A percentile compares a stretch with the other conserved stretches of the same genome.
phyloP scores from a whole-genome alignment of 53 echinoderm and acorn worm species.

The Mesocentrotus franciscanus region DNA sequence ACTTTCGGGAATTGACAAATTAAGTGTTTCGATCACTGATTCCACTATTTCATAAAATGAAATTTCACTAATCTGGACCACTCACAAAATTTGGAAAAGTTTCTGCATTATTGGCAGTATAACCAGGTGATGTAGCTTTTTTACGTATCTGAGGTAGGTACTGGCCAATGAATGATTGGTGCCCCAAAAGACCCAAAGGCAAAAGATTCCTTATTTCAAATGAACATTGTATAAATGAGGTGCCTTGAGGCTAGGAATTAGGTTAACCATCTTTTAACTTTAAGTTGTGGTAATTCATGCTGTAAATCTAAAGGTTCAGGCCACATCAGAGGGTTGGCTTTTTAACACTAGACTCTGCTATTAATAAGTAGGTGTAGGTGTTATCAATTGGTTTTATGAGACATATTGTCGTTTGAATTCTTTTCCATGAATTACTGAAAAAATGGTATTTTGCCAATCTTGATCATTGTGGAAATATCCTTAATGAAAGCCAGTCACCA shows the following conservation, averaged over 20 bases:
- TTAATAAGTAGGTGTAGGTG: not conserved
- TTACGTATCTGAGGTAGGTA: not conserved
- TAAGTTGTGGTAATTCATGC: too few species aligned
- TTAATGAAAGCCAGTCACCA: not conserved
- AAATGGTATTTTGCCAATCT: not conserved
- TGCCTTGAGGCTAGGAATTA: too few species aligned
- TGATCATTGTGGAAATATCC: not conserved
- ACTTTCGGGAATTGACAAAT: not conserved
- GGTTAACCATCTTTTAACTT: too few species aligned
- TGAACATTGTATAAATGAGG: too few species aligned
- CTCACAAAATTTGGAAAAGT: too few species aligned
- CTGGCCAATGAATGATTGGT: not conserved
- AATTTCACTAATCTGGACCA: too few species aligned
- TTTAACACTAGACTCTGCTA: not conserved
- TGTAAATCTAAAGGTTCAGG: not conserved
- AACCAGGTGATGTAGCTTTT: not conserved
- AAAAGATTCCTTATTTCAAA: not conserved
- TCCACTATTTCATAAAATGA: too few species aligned
- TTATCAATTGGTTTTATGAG: not conserved
- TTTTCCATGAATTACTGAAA: not conserved
- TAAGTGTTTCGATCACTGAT: too few species aligned
- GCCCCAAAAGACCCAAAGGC: not conserved
- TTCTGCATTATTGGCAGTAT: too few species aligned
- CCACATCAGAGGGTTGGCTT: not conserved
- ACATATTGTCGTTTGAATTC: not conserved